Percentiles rank a stretch among this genome's conserved stretches.
phyloP scores from a whole-genome alignment of 2,113 vertebrate genomes.

The Pipa parva region DNA sequence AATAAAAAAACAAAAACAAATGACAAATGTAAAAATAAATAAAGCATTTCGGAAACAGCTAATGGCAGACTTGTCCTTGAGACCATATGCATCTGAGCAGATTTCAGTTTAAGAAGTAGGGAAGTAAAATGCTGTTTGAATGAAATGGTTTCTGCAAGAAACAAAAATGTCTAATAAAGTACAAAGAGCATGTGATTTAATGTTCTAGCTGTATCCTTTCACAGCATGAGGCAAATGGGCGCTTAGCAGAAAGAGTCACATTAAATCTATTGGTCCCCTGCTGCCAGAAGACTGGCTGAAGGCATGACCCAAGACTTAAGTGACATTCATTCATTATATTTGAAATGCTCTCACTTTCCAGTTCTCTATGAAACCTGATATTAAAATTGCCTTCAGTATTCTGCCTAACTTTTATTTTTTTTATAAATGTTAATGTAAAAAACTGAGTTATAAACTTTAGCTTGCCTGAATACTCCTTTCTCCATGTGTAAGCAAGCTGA shows the following conservation, averaged over 20 bases:
- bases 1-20: no score
- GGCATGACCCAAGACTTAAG: background rate
- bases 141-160: background rate
- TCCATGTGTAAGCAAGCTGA: no score
- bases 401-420: no score
- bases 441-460: no score
- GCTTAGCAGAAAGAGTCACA: background rate
- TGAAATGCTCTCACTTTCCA: background rate
- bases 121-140: background rate
- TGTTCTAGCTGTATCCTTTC: slow-evolving; percentile 3
- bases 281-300: slow-evolving; percentile 1
- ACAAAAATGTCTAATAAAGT: slow-evolving; percentile 3
- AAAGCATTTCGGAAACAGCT: slow-evolving; percentile 1
- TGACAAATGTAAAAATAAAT: no score
- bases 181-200: slow-evolving; percentile 18
- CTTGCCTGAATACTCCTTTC: no score
- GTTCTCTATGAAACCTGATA: background rate
- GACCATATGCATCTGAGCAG: background rate
- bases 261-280: slow-evolving; percentile 15
- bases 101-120: background rate
- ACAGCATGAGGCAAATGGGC: slow-evolving; percentile 13
- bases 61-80: background rate
- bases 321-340: background rate
- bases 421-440: no score
- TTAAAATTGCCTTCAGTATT: no score